Evolutionary conservation across 2,888 invertebrate genomes (phyloP).

Genomic region (Meghimatium bilineatum): DNA sequence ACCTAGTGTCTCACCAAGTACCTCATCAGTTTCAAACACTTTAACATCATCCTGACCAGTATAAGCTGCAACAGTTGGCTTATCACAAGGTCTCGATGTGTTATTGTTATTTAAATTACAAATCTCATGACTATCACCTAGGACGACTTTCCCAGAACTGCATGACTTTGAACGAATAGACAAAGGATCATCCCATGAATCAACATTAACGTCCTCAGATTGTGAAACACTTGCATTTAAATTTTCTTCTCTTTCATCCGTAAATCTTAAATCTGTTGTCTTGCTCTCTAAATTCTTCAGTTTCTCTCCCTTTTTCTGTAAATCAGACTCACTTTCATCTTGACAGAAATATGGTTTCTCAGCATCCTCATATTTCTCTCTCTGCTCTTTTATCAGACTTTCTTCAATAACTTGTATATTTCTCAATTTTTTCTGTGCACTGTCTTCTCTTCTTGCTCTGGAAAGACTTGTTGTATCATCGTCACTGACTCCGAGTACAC

Average conservation of each 20-base stretch:
- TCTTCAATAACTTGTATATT: constrained; percentile 13
- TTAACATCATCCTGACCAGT: neutral
- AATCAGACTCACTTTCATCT: neutral
- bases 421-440: neutral
- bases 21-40: neutral
- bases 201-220: neutral
- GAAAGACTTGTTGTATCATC: neutral
- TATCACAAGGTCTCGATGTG: neutral
- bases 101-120: neutral
- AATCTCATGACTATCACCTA: neutral
- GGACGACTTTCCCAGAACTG: neutral
- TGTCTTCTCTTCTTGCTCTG: neutral
- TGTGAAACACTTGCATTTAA: neutral
- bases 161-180: constrained; percentile 12
- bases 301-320: neutral
- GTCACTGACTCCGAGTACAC: neutral
- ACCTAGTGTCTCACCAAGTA: neutral
- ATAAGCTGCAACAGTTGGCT: neutral
- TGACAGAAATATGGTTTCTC: neutral
- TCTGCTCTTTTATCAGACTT: neutral
- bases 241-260: neutral
- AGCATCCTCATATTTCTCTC: neutral
- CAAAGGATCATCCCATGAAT: constrained; percentile 20
- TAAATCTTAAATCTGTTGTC: neutral
- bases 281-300: neutral